Evolutionary conservation across 35 echinoderm and acorn worm genomes (phyloP).

Genomic region (Ophioderma brevispina): DNA sequence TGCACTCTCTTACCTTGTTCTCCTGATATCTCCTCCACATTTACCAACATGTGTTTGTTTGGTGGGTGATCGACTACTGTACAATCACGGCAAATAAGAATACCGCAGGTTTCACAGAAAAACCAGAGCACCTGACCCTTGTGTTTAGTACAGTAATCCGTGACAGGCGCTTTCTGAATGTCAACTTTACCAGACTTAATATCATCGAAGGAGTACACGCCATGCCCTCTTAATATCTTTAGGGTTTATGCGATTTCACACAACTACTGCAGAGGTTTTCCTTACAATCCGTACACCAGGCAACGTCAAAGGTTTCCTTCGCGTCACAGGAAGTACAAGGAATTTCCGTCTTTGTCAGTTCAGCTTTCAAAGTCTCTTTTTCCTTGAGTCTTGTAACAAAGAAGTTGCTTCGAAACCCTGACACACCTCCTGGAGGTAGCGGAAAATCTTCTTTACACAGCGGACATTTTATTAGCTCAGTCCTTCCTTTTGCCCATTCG

Average conservation of each 20-base stretch:
- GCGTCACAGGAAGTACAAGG: neutral
- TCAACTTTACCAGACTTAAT: neutral
- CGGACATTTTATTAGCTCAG: neutral
- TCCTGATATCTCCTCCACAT: neutral
- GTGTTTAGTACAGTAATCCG: conserved; percentile 13
- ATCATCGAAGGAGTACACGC: conserved; percentile 2
- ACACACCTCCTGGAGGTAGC: neutral
- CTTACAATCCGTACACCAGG: conserved; percentile 26
- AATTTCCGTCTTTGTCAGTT: neutral
- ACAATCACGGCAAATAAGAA: conserved; percentile 28
- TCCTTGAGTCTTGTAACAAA: too few species aligned
- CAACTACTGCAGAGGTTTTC: conserved; percentile 14
- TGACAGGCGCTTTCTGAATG: neutral
- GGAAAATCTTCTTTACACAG: neutral
- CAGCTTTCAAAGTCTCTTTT: too few species aligned
- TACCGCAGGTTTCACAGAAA: conserved; percentile 35
- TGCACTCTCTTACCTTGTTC: too few species aligned
- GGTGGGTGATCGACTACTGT: conserved; percentile 19
- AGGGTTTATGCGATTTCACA: neutral
- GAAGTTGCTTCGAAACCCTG: too few species aligned
- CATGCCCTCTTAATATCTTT: neutral
- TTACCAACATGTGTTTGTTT: neutral
- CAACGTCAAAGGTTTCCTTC: neutral
- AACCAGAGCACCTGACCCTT: neutral
- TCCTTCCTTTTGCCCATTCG: neutral